phyloP scores from a whole-genome alignment of 2,797 vertebrate genomes.

The Okamejei kenojei region DNA sequence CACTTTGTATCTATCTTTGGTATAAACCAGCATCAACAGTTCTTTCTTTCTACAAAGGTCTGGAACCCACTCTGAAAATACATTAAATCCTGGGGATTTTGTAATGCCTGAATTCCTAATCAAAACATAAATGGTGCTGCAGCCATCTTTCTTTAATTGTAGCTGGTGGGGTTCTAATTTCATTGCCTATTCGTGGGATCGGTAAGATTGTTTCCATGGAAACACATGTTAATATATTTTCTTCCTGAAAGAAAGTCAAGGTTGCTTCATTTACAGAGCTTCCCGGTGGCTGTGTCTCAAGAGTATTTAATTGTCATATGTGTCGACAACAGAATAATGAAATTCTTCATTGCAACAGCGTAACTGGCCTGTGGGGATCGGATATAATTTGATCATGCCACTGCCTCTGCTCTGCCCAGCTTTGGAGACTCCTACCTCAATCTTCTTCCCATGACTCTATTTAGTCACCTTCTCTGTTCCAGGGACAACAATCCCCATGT shows the following conservation, averaged over 20 bases:
- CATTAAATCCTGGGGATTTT: not conserved
- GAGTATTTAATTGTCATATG: not conserved
- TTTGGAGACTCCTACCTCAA: too few relatives aligned
- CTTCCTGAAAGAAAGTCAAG: not conserved
- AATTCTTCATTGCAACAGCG: too few relatives aligned
- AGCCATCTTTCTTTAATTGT: constrained; percentile 15
- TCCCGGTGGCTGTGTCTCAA: not conserved
- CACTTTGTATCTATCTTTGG: too few relatives aligned
- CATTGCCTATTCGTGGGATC: not conserved
- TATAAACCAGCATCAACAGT: too few relatives aligned
- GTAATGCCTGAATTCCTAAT: not conserved
- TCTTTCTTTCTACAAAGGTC: too few relatives aligned
- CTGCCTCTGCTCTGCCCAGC: too few relatives aligned
- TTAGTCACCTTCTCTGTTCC: too few relatives aligned
- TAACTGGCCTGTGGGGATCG: too few relatives aligned
- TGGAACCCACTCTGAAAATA: not conserved
- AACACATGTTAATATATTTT: not conserved
- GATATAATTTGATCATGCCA: too few relatives aligned
- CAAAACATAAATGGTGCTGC: not conserved
- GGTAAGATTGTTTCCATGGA: not conserved
- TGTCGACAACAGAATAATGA: too few relatives aligned
- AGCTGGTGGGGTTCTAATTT: constrained; percentile 15
- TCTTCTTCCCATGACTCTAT: too few relatives aligned
- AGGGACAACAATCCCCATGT: too few relatives aligned
- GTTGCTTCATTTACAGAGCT: not conserved